Base-by-base conservation (phyloP, 2,797 vertebrate species). In the Thunnus albacares region DNA sequence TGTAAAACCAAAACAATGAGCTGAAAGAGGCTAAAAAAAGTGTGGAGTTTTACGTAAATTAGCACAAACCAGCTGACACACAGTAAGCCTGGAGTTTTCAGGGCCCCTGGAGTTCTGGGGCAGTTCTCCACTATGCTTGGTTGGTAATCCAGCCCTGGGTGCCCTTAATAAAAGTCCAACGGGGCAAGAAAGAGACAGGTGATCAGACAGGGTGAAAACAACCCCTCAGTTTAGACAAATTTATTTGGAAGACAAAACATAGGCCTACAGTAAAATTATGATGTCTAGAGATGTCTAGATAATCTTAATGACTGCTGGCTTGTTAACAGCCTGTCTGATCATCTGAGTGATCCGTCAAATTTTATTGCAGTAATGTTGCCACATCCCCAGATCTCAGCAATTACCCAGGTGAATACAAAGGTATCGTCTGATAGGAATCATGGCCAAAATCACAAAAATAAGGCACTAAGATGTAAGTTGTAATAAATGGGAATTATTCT, bases 391-490 rank as follows among this genome's bases (percentile, higher is more conserved):
- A 74, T 67, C 17, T 71, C 15, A 71, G n/a, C 66, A 75, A 26
- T 33, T 22, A 26, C 15, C 56, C 64, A 55, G 4, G 7, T 75
- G 11, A 22, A 35, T 35, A 51, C 13, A 15, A 75, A 15, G 22
- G 79, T 64, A 41, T 52, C 13, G 45, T 71, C 26, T 76, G 5
- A 64, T 53, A n/a, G 43, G 15, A 81, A 63, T 51, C 51, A 75
- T 64, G 63, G 71, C 26, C 52, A 10, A 78, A 85, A 73, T 51
- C 3, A 47, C 6, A 10, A 49, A 74, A 81, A 35, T 53, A 66
- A 51, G 47, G 47, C 47, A 51, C 18, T 51, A 51, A 66, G 26
- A 69, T 33, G 52, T 20, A 60, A 60, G 35, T 41, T 75, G n/a
- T 52, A 24, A 60, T 79, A 17, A 81, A 24, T 15, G 2, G 6